These are phyloP conservation scores for Morinoia aosen DNA, from an alignment of 2,888 invertebrate genomes.

Conservation along the genomic window DNA sequence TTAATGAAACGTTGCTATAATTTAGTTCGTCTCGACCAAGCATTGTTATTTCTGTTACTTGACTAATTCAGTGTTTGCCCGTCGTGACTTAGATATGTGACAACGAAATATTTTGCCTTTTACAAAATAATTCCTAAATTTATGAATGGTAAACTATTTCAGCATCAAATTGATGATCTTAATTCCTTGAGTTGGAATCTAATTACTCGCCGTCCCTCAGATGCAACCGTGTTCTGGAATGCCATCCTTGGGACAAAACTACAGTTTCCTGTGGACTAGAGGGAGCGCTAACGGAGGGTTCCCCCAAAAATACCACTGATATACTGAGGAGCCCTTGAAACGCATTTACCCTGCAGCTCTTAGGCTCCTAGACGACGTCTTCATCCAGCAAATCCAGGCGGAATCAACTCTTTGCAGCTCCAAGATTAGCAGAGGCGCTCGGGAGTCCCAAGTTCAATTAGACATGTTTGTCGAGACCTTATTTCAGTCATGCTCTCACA, in stretches of 20 bases:
- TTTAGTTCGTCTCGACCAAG: no score
- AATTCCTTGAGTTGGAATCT: background rate
- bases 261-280: background rate
- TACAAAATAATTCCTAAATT: no score
- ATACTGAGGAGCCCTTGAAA: background rate
- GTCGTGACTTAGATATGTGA: no score
- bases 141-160: background rate
- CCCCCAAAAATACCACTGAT: background rate
- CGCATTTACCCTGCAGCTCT: slow-evolving; percentile 39
- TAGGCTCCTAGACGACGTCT: slow-evolving; percentile 33
- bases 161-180: background rate
- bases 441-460: slow-evolving; percentile 52
- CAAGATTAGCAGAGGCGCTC: slow-evolving; percentile 44
- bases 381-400: slow-evolving; percentile 32
- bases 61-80: no score
- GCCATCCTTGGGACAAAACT: background rate
- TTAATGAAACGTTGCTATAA: no score
- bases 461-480: slow-evolving; percentile 51
- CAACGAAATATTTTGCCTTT: no score
- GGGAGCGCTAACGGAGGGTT: background rate
- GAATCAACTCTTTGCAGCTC: slow-evolving; percentile 46
- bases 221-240: background rate
- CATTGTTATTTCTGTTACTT: no score
- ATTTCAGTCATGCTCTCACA: slow-evolving; percentile 50
- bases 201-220: background rate